Evolutionary conservation across 2,797 vertebrate species (phyloP), one percentile per base, ranked within the genome.

Genomic region (Melanotaenia pygmaea): DNA sequence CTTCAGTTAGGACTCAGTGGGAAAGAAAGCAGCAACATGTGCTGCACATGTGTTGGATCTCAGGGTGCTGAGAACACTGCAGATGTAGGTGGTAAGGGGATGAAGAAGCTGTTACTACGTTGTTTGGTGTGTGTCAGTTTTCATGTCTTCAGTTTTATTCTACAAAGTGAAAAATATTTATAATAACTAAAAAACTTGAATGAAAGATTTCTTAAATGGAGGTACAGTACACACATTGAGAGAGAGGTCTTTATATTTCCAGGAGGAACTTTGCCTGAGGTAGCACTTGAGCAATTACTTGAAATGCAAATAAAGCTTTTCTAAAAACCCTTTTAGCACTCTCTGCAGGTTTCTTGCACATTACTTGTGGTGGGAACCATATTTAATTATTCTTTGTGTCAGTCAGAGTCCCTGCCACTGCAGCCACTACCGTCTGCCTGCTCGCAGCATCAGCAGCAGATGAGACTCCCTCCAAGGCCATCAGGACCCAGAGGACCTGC

Each of bases 341-440:
- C 72, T 72, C 76, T 40, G 62, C 45, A 40, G 81, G 71, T 60
- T 66, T 56, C 73, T 66, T 43, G n/a, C 63, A 56, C 76, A 66
- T 77, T 58, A 68, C 71, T 60, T 5, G 59, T 76, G 70, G 69
- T 76, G 69, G 54, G 77, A 70, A 70, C 56, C 72, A 66, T 28
- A 78, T 88, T 85, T 91, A 91, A 91, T 90, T 88, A 86, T 37
- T 20, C 71, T 57, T 45, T 8, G 60, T 79, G 82, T 89, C 85
- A 84, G 51, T 88, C 87, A 77, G 22, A 62, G 67, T 38, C 32
- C 3, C 30, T 63, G 72, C 65, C 24, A 32, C 5, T 72, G 67
- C 79, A 37, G 54, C n/a, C 28, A 12, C 70, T 37, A 65, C 60
- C 64, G 58, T 40, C 67, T 18, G 35, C 58, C 72, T 28, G 67